Evolutionary conservation across 2,797 vertebrate species (phyloP).

Genomic region (Avahi laniger): DNA sequence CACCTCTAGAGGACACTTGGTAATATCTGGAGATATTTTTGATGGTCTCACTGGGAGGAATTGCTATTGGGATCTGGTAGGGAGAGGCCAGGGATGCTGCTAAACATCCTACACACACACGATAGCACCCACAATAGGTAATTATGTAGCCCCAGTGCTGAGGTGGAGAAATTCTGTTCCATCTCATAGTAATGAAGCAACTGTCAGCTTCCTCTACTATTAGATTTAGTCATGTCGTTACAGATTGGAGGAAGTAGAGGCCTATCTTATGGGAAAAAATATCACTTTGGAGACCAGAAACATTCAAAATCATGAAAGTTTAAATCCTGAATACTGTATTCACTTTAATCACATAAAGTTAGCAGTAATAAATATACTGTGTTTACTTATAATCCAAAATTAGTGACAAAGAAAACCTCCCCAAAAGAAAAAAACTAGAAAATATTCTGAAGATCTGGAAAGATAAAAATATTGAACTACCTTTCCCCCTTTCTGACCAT

Average conservation of each 20-base stretch:
- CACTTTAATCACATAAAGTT: slow-evolving; percentile 1
- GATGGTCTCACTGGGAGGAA: not conserved
- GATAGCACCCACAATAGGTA: not conserved
- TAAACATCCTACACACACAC: not conserved
- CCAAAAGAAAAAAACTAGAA: not conserved
- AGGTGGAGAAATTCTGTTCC: not conserved
- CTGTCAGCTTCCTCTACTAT: not conserved
- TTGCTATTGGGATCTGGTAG: not conserved
- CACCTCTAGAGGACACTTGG: not conserved
- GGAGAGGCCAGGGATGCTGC: not conserved
- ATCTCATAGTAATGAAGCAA: not conserved
- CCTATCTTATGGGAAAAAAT: not conserved
- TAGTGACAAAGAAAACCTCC: not conserved
- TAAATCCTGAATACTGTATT: not conserved
- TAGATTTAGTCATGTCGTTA: not conserved
- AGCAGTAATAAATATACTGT: not conserved
- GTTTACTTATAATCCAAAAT: slow-evolving; percentile 46
- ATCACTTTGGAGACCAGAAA: not conserved
- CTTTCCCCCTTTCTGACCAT: not conserved
- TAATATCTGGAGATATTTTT: not conserved
- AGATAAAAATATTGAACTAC: not conserved
- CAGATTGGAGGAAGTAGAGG: not conserved
- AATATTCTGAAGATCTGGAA: not conserved
- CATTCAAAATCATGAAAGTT: slow-evolving; percentile 19
- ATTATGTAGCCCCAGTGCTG: not conserved